Evolutionary conservation across 2,888 invertebrate species (phyloP), one percentile per base, ranked within the genome.

Genomic region (Oscheius onirici): DNA sequence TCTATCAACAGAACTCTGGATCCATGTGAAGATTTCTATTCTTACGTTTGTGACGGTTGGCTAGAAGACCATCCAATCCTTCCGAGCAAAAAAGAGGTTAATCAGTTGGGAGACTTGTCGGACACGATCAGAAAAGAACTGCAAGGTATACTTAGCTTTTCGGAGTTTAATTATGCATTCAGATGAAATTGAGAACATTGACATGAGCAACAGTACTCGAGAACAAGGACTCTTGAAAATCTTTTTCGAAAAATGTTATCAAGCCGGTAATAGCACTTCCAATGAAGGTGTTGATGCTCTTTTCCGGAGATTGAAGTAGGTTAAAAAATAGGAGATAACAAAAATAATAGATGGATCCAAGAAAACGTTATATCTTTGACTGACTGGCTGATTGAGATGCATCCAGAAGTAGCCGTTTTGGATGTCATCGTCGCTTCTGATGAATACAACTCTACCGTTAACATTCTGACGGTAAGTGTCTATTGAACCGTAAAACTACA

Each of bases 321-420:
- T 5, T 8, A 40, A 20, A 1, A 17, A 46, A 13, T 20, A 1
- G 3, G 10, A n/a, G n/a, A 11, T 1, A 26, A 54, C 8, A 13
- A 1, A 22, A 34, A n/a, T 20, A 55, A n/a, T 40, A 67, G 67
- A 20, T 49, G 44, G 34, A 46, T 57, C 3, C 24, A 55, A 13
- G 28, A 44, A 20, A 46, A 61, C 28, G 46, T 51, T 6, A 13
- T 34, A 1, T 61, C n/a, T 40, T 17, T 70, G 46, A 70, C 70
- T 10, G 70, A 70, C 17, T 70, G 70, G 70, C 5, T 70, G 20
- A 63, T 70, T n/a, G 54, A 54, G 10, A 63, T 70, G 63, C 34
- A 41, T 54, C 63, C 70, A 17, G 26, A 34, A 43, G 34, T 51
- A 40, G 46, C 52, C 10, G 41, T 70, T 5, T 41, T 49, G 17